Conservation (phyloP, 2,797 vertebrate genomes). For the Pangasius macronema region DNA sequence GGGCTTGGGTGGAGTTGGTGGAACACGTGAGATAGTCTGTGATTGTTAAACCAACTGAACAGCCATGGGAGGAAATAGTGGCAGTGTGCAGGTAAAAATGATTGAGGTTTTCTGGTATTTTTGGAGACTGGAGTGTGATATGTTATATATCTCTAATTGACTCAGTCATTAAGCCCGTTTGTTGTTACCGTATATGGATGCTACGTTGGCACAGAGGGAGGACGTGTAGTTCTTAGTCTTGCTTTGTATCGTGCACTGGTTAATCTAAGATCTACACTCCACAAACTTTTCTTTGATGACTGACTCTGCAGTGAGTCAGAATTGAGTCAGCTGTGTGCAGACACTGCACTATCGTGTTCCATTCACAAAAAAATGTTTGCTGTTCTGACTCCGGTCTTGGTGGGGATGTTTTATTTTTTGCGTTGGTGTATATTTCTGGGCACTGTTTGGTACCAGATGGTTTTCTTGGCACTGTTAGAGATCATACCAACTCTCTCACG, state of each 20-base stretch:
- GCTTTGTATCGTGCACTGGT: neutral
- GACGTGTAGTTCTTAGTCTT: neutral
- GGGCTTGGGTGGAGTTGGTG: conserved; percentile 29
- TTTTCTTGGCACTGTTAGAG: conserved; percentile 26
- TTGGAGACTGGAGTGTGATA: neutral
- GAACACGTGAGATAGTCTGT: conserved; percentile 28
- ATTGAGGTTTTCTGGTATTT: conserved; percentile 7
- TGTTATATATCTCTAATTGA: neutral
- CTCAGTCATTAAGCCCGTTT: neutral
- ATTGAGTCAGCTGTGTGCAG: conserved; percentile 45
- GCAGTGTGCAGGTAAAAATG: conserved; percentile 6
- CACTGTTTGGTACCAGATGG: conserved; percentile 63
- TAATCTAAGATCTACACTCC: neutral
- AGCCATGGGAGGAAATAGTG: neutral
- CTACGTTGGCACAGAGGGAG: neutral
- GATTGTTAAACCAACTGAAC: conserved; percentile 14
- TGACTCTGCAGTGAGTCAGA: conserved; percentile 29
- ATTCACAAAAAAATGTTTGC: conserved; percentile 63
- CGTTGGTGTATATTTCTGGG: conserved; percentile 60
- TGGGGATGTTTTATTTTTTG: conserved; percentile 60
- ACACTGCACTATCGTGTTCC: conserved; percentile 53
- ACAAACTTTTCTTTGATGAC: conserved; percentile 21
- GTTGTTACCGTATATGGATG: conserved; percentile 20
- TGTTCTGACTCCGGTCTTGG: conserved; percentile 56
- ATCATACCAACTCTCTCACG: conserved; percentile 34